Evolutionary conservation across 2,888 invertebrate species (phyloP).

Genomic region (Drosophila mettleri): DNA sequence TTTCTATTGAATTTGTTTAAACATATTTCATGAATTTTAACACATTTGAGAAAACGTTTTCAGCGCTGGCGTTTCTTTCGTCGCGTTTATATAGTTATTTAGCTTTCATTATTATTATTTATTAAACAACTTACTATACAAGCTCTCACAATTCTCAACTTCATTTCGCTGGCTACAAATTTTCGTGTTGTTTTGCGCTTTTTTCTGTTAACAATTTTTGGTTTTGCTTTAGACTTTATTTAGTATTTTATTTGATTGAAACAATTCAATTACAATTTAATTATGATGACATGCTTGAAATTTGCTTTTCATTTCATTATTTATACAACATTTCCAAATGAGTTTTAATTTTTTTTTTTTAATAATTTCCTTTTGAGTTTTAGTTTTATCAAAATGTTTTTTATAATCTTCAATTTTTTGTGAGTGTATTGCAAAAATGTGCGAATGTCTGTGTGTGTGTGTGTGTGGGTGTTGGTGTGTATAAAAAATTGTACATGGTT

Average conservation of each 20-base stretch:
- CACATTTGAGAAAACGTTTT: not conserved
- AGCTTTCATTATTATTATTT: slow-evolving; percentile 25
- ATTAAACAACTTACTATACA: slow-evolving; percentile 80
- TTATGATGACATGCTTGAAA: slow-evolving; percentile 43
- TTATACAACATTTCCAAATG: slow-evolving; percentile 60
- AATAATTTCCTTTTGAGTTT: slow-evolving; percentile 14
- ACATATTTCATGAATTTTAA: not conserved
- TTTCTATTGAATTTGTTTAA: not conserved
- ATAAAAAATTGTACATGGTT: slow-evolving; percentile 66
- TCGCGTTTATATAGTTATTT: slow-evolving; percentile 34
- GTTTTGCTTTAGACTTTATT: slow-evolving; percentile 35
- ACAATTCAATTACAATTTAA: slow-evolving; percentile 60
- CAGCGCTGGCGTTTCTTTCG: slow-evolving; percentile 28
- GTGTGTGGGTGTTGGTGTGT: slow-evolving; percentile 31
- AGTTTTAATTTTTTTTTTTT: slow-evolving; percentile 35
- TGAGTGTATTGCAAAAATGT: slow-evolving; percentile 71
- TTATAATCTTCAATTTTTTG: slow-evolving; percentile 8
- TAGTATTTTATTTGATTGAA: slow-evolving; percentile 51
- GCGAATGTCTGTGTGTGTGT: slow-evolving; percentile 46
- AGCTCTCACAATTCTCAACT: slow-evolving; percentile 72
- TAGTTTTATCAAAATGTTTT: slow-evolving; percentile 56
- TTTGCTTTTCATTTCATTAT: slow-evolving; percentile 38
- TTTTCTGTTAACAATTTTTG: slow-evolving; percentile 55
- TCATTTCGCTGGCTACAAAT: slow-evolving; percentile 48
- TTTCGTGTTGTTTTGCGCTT: slow-evolving; percentile 37